phyloP scores from a whole-genome alignment of 2,888 invertebrate genomes.

The Plemyria rubiginata region DNA sequence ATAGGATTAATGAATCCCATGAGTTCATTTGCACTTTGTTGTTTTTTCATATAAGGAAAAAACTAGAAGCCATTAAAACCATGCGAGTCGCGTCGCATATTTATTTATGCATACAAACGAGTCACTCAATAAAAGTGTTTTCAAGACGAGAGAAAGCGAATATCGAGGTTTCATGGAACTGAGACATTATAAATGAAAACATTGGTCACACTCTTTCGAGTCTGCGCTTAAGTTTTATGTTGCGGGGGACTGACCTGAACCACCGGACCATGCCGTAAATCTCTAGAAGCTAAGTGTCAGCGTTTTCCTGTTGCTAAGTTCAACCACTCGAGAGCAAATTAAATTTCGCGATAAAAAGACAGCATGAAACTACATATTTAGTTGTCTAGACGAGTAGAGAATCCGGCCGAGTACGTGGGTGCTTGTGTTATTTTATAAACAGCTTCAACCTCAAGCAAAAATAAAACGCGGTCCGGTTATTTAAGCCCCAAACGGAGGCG shows the following conservation, averaged over 20 bases:
- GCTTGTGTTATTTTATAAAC: constrained; percentile 52
- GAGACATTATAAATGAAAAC: constrained; percentile 43
- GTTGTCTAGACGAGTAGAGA: constrained; percentile 40
- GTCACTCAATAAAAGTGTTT: constrained; percentile 54
- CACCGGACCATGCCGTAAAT: constrained; percentile 64
- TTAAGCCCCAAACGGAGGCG: constrained; percentile 53
- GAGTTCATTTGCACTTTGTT: constrained; percentile 43
- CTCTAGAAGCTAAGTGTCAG: constrained; percentile 54
- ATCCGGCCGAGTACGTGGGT: constrained; percentile 48
- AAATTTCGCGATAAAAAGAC: constrained; percentile 41
- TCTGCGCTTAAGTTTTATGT: constrained; percentile 52
- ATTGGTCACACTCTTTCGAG: constrained; percentile 41
- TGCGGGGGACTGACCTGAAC: constrained; percentile 62
- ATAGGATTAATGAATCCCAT: constrained; percentile 31
- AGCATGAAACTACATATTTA: constrained; percentile 35
- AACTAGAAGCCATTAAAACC: constrained; percentile 42
- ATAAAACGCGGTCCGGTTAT: constrained; percentile 49
- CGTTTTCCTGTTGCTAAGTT: constrained; percentile 63
- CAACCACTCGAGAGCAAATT: constrained; percentile 58
- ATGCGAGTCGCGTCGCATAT: constrained; percentile 49
- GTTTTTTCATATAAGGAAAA: constrained; percentile 46
- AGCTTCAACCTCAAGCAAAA: constrained; percentile 43
- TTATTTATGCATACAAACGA: constrained; percentile 56
- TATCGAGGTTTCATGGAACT: constrained; percentile 49
- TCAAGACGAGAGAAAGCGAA: constrained; percentile 52